Conservation (phyloP, 2,888 invertebrate genomes). For the Drosophila anomalata region DNA sequence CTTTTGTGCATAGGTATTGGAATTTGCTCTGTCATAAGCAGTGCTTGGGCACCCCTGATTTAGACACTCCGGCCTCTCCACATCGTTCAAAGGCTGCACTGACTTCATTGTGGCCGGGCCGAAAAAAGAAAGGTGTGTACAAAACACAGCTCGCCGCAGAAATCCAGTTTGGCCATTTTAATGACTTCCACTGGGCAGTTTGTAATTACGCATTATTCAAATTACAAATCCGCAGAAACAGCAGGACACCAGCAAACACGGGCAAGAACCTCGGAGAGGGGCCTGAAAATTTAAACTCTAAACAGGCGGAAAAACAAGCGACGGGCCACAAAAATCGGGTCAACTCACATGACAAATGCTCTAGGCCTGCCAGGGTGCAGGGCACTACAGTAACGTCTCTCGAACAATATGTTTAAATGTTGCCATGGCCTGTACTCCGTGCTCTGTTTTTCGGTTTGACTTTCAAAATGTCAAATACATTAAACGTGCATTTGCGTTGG, state of each 20-base stretch:
- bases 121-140: conserved; percentile 21
- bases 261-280: conserved; percentile 28
- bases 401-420: conserved; percentile 64
- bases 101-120: neutral
- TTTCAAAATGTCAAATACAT: conserved; percentile 81
- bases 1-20: no score
- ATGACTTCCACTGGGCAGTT: conserved; percentile 65
- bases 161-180: conserved; percentile 63
- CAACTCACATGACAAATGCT: conserved; percentile 76
- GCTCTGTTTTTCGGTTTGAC: conserved; percentile 68
- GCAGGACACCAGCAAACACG: conserved; percentile 7
- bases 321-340: conserved; percentile 73
- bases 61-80: neutral
- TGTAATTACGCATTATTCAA: conserved; percentile 77
- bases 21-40: no score
- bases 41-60: no score
- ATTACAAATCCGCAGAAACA: conserved; percentile 64
- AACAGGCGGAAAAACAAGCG: conserved; percentile 68
- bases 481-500: conserved; percentile 79
- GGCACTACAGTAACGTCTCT: neutral
- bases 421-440: conserved; percentile 19
- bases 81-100: conserved; percentile 4
- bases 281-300: conserved; percentile 64
- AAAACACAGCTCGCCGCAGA: conserved; percentile 47
- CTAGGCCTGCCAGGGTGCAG: conserved; percentile 26